Conservation (phyloP, 2,888 invertebrate species). For the Erpobdella octoculata region DNA sequence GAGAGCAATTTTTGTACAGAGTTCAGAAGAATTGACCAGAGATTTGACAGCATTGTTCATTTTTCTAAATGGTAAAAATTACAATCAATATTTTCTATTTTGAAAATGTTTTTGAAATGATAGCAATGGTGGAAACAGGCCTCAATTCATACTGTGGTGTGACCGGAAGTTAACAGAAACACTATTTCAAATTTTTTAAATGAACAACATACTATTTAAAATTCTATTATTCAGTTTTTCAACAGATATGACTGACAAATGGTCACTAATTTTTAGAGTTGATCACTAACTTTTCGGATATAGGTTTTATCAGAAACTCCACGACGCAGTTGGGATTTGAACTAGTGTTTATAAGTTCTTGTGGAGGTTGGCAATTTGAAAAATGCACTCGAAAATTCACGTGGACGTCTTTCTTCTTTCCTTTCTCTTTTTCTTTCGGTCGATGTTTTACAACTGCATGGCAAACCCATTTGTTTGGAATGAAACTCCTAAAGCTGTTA, state of each 20-base stretch:
- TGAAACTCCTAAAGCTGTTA: slow-evolving; percentile 4
- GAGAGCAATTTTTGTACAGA: slow-evolving; percentile 42
- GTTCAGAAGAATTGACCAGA: slow-evolving; percentile 38
- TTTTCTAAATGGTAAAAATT: slow-evolving; percentile 38
- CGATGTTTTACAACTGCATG: slow-evolving; percentile 24
- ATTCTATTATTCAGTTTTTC: no score
- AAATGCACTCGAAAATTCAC: slow-evolving; percentile 39
- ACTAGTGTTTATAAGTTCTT: slow-evolving; percentile 37
- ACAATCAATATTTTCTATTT: no score
- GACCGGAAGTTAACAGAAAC: no score
- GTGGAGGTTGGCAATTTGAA: slow-evolving; percentile 41
- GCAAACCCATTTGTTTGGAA: slow-evolving; percentile 28
- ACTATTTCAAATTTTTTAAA: no score
- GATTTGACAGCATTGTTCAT: slow-evolving; percentile 40
- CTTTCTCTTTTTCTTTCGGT: neutral
- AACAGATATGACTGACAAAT: no score
- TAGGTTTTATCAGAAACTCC: slow-evolving; percentile 44
- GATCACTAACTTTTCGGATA: slow-evolving; percentile 40
- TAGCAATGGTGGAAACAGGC: no score
- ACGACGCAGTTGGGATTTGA: slow-evolving; percentile 37
- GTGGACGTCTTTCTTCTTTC: slow-evolving; percentile 29
- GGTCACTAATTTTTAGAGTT: no score
- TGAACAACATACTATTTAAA: no score
- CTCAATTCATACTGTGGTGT: no score
- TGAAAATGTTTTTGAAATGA: no score